A percentile compares a stretch with the other conserved stretches of the same genome.
Conservation (phyloP, 2,888 invertebrate genomes). For the Thereva nobilitata region DNA sequence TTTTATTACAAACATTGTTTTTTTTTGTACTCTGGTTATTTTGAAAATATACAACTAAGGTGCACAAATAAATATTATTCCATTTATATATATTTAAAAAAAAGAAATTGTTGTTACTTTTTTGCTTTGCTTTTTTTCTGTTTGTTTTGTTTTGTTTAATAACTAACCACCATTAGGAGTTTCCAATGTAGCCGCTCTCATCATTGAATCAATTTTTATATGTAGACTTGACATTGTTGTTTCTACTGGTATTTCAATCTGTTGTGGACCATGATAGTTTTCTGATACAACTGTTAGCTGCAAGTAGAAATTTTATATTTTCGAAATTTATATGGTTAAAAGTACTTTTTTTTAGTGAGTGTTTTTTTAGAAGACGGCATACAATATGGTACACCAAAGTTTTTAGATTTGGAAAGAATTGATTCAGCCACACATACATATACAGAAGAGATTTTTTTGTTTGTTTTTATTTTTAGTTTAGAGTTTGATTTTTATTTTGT, state of each 20-base stretch:
- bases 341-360: not conserved
- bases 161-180: conserved; percentile 60
- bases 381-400: too few species aligned
- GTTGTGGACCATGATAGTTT: conserved; percentile 52
- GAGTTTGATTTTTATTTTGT: too few species aligned
- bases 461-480: too few species aligned
- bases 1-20: conserved; percentile 30
- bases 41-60: conserved; percentile 21
- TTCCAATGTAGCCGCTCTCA: conserved; percentile 53
- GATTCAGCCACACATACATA: too few species aligned
- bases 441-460: too few species aligned
- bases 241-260: conserved; percentile 54
- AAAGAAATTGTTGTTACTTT: conserved; percentile 1
- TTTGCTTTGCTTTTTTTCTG: not conserved
- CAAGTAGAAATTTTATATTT: conserved; percentile 6
- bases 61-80: conserved; percentile 19
- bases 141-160: conserved; percentile 32
- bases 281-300: conserved; percentile 54
- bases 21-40: conserved; percentile 42
- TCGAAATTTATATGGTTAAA: too few species aligned
- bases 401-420: too few species aligned
- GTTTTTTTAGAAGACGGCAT: not conserved
- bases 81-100: conserved; percentile 19
- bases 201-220: conserved; percentile 55
- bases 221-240: conserved; percentile 56